A percentile compares a stretch with the other conserved stretches of the same genome.
Evolutionary conservation across 1,140 invertebrate genomes (phyloP).

Genomic region (Papilio aristodemus): DNA sequence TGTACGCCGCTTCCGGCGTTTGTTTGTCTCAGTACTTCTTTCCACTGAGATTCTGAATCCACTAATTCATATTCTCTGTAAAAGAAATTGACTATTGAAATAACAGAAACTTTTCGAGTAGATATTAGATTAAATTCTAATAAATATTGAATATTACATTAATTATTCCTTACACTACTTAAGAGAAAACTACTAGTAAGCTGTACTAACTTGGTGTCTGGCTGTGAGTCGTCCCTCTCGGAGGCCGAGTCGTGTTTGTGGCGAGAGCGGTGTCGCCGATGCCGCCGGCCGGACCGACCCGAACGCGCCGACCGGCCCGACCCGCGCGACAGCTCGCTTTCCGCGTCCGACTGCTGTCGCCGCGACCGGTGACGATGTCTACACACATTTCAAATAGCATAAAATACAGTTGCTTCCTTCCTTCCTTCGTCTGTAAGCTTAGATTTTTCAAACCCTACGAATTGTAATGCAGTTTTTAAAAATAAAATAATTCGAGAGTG

Average conservation of each 20-base stretch:
- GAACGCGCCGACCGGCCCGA: constrained; percentile 84
- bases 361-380: constrained; percentile 89
- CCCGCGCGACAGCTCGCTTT: constrained; percentile 91
- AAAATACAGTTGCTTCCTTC: no score
- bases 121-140: no score
- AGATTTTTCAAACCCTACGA: no score
- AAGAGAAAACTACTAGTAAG: no score
- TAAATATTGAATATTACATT: no score
- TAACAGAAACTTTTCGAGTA: background rate
- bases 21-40: constrained; percentile 88
- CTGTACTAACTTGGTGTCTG: constrained; percentile 69
- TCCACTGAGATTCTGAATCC: constrained; percentile 93
- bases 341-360: constrained; percentile 90
- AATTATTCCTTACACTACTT: no score
- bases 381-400: constrained; percentile 11
- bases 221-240: constrained; percentile 68
- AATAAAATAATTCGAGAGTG: no score
- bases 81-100: constrained; percentile 42
- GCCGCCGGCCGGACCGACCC: constrained; percentile 81
- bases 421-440: no score
- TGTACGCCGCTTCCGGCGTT: constrained; percentile 62
- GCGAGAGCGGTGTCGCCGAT: constrained; percentile 85
- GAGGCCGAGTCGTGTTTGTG: constrained; percentile 79
- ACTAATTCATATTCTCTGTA: constrained; percentile 85
- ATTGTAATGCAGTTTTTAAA: no score